A percentile compares a stretch with the other conserved stretches of the same genome.
Conservation (phyloP, 2,113 vertebrate species). For the Struthio camelus region DNA sequence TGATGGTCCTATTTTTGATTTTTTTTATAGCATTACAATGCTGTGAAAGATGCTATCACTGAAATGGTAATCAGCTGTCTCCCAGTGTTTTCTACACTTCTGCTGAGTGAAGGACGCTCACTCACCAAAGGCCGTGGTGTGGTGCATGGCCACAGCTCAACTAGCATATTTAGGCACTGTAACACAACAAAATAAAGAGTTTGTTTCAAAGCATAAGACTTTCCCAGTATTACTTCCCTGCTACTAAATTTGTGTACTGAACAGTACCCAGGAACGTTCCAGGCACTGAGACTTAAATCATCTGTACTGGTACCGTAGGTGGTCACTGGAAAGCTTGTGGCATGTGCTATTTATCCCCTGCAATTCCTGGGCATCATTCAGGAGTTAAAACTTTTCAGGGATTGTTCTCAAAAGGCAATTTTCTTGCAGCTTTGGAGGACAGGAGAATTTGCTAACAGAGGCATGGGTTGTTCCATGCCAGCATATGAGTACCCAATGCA, state of each 20-base stretch:
- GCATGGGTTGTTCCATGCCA: neutral
- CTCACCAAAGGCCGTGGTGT: neutral
- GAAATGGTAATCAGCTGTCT: neutral
- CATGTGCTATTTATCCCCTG: neutral
- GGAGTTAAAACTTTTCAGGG: neutral
- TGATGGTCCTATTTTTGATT: neutral
- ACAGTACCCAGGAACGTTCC: neutral
- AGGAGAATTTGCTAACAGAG: neutral
- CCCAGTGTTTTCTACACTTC: neutral
- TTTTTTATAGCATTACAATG: neutral
- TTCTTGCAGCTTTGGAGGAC: neutral
- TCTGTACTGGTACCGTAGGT: fast-evolving
- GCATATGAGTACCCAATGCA: neutral
- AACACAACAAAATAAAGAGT: neutral
- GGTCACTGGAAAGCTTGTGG: neutral
- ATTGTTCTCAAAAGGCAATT: neutral
- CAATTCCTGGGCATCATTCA: neutral
- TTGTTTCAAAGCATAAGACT: neutral
- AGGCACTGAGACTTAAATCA: neutral
- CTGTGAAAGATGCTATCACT: neutral
- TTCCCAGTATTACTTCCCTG: neutral
- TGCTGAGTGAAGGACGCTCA: fast-evolving
- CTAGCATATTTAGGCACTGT: neutral
- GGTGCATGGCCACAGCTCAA: fast-evolving
- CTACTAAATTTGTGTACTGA: neutral